phyloP scores from a whole-genome alignment of 2,888 invertebrate genomes.

The Ditula angustiorana region DNA sequence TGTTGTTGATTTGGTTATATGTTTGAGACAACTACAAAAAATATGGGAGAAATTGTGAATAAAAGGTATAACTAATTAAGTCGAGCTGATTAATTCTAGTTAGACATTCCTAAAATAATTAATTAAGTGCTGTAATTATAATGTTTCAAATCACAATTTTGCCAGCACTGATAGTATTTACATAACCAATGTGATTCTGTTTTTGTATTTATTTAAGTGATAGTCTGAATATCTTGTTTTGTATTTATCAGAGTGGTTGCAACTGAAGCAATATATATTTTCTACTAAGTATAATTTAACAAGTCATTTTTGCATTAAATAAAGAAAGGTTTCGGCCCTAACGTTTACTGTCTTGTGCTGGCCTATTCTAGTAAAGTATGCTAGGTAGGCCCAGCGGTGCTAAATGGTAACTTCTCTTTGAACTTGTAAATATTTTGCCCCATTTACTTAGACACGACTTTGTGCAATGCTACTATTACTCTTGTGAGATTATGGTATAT shows the following conservation, averaged over 20 bases:
- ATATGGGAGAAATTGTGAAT: neutral
- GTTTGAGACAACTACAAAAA: slow-evolving; percentile 6
- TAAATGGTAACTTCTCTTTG: slow-evolving; percentile 29
- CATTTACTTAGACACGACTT: slow-evolving; percentile 21
- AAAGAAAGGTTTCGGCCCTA: slow-evolving; percentile 13
- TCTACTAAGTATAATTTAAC: neutral
- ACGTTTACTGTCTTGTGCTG: slow-evolving; percentile 27
- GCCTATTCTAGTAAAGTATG: slow-evolving; percentile 9
- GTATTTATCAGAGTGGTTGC: slow-evolving; percentile 26
- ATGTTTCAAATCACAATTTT: slow-evolving; percentile 33
- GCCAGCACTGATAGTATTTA: slow-evolving; percentile 47
- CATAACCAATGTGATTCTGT: slow-evolving; percentile 49
- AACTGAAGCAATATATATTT: slow-evolving; percentile 14
- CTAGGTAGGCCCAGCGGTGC: slow-evolving; percentile 28
- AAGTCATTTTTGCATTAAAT: slow-evolving; percentile 5
- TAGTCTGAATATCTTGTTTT: slow-evolving; percentile 19
- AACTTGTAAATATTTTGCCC: slow-evolving; percentile 35
- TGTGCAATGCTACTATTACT: slow-evolving; percentile 32
- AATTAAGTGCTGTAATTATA: slow-evolving; percentile 11
- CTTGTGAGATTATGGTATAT: slow-evolving; percentile 31
- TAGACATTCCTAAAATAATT: slow-evolving; percentile 26
- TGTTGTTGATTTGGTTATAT: slow-evolving; percentile 35
- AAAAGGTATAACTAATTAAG: slow-evolving; percentile 12
- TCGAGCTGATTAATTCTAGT: slow-evolving; percentile 10
- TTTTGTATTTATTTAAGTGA: slow-evolving; percentile 32